Conservation (phyloP, 2,888 invertebrate species). For the Noctua janthina region DNA sequence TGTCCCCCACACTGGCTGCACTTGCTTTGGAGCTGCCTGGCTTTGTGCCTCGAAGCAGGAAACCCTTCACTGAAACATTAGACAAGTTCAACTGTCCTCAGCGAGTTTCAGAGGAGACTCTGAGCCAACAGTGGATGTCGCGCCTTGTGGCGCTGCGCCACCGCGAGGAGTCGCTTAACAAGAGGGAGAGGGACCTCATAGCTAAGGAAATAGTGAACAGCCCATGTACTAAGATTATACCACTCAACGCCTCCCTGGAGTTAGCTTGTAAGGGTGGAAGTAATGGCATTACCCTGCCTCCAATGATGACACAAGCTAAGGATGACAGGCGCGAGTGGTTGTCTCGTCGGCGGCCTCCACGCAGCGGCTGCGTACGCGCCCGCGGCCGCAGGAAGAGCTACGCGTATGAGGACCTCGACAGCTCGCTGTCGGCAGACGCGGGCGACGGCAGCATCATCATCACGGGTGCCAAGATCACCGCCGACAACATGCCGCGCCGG, state of each 20-base stretch:
- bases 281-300: constrained; percentile 86
- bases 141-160: constrained; percentile 88
- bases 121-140: constrained; percentile 90
- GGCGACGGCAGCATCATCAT: constrained; percentile 89
- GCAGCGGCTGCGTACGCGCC: constrained; percentile 75
- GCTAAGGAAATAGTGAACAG: constrained; percentile 86
- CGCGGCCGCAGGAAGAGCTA: constrained; percentile 80
- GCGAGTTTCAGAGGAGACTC: constrained; percentile 88
- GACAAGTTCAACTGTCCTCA: constrained; percentile 82
- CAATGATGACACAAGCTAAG: constrained; percentile 74
- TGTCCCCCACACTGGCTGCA: constrained; percentile 87
- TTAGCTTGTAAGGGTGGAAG: constrained; percentile 67
- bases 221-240: constrained; percentile 79
- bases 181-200: constrained; percentile 86
- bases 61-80: constrained; percentile 76
- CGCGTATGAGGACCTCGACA: constrained; percentile 90
- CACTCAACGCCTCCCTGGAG: constrained; percentile 71
- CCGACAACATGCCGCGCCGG: constrained; percentile 85
- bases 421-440: constrained; percentile 90
- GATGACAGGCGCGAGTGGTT: constrained; percentile 70
- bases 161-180: constrained; percentile 88
- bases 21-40: constrained; percentile 87
- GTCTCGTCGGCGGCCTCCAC: constrained; percentile 78
- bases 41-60: constrained; percentile 84
- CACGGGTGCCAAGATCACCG: constrained; percentile 88